Evolutionary conservation across 2,797 vertebrate genomes (phyloP), one percentile per base, ranked within the genome.

Genomic region (Lithobates pipiens): DNA sequence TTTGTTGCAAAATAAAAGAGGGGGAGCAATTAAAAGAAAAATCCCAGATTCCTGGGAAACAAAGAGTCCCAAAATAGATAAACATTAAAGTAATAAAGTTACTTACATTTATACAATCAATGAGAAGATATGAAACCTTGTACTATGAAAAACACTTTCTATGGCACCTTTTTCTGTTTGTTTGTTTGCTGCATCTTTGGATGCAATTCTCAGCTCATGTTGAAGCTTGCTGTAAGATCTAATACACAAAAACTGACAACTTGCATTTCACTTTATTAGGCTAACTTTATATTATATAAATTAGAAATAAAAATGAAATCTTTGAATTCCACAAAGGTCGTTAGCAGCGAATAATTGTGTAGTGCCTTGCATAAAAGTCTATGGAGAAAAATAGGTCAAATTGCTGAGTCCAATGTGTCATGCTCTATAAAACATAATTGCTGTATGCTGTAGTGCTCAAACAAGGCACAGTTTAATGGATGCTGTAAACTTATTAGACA

Each of bases 371-470:
- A 25, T 67, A 67, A 67, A 67, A 25, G 65, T 67, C 65, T 67
- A 67, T 67, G 25, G 65, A 67, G 65, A 25, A 29, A 67, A 67
- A 67, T 67, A 67, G 65, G 65, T 67, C 65, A 67, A 25, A 67
- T 67, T 29, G 27, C 27, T 29, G 27, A 67, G 65, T 27, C 65
- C 25, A 67, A 67, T 67, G 65, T 67, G 65, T 67, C 65, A 67
- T 67, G 65, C 65, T 67, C 65, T 29, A 67, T 67, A 67, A 67
- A 67, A 67, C 65, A 67, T 67, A 67, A 67, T 67, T 67, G 65
- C 65, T 67, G 25, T 67, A 67, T 67, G 65, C 65, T 67, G 65
- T 67, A 67, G 3, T 67, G 65, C 65, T 25, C 65, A 67, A 29
- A 67, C 65, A 67, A 67, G 65, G 65, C 65, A 67, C 65, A 29